Evolutionary conservation across 2,888 invertebrate genomes (phyloP), one percentile per base, ranked within the genome.

Genomic region (Erpobdella octoculata): DNA sequence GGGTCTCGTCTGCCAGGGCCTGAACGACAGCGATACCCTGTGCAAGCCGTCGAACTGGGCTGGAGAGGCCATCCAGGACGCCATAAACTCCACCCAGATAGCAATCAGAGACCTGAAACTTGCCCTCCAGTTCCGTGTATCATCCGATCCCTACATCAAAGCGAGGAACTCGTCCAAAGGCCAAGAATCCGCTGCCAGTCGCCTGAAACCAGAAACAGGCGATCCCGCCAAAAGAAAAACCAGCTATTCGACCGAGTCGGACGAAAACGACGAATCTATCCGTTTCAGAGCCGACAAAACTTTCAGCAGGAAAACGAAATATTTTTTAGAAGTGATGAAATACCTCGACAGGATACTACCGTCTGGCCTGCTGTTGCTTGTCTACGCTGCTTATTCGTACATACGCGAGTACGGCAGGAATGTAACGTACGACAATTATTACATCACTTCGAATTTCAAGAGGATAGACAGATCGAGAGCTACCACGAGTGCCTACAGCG

Each of bases 381-480:
- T 76, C 53, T 73, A 76, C 53, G 72, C 73, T 33, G 64, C 75
- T 31, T 76, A 75, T 69, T 18, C 61, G 3, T 74, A 77, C 71
- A 68, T 77, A 35, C 73, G 75, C 48, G 76, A 76, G 65, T 80
- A 79, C 73, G 74, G 78, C 25, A 76, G 76, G 15, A 77, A 77
- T 68, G 79, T 79, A 70, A 76, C 76, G 1, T 80, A 77, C 62
- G 80, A 80, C 72, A 80, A 80, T 70, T 72, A 77, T 31, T 80
- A 80, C 73, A 77, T 80, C 59, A 78, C 79, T 5, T 72, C 71
- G 9, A 74, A 74, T 37, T 79, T 80, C 69, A 72, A 71, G 21
- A 59, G 73, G 12, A 65, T 79, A 21, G 80, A 80, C 62, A 70
- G 74, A 37, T 70, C 75, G 53, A 69, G 75, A 69, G 6, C 21